Percentiles rank a stretch among this genome's conserved stretches.
Conservation (phyloP, 2,888 invertebrate species). For the Lordiphosa andalusiaca region DNA sequence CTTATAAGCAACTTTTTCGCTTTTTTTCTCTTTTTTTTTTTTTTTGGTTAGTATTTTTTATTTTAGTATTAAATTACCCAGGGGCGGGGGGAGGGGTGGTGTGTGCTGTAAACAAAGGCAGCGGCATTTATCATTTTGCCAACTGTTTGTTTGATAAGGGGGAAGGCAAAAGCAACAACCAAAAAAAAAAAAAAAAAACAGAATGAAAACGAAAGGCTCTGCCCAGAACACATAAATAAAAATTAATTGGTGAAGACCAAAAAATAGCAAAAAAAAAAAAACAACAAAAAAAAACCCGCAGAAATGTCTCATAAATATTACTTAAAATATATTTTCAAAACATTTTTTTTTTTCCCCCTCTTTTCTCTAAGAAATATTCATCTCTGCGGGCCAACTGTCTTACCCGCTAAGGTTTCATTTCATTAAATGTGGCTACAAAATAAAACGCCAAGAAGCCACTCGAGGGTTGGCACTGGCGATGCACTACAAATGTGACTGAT, state of each 20-base stretch:
- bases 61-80: slow-evolving; percentile 67
- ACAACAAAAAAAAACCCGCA: slow-evolving; percentile 19
- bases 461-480: too few species aligned
- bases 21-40: too few species aligned
- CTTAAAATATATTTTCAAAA: slow-evolving; percentile 59
- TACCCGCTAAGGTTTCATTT: slow-evolving; percentile 49
- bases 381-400: slow-evolving; percentile 5
- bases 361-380: not conserved
- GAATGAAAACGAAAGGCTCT: slow-evolving; percentile 24
- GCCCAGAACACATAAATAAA: slow-evolving; percentile 57
- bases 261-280: slow-evolving; percentile 24
- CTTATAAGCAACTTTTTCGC: slow-evolving; percentile 23
- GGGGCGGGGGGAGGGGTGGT: slow-evolving; percentile 17
- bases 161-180: slow-evolving; percentile 18
- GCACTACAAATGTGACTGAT: too few species aligned
- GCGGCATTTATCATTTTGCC: slow-evolving; percentile 76
- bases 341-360: not conserved
- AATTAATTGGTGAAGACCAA: slow-evolving; percentile 56
- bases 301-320: slow-evolving; percentile 58
- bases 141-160: slow-evolving; percentile 76
- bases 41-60: slow-evolving; percentile 20
- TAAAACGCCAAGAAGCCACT: not conserved
- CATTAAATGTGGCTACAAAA: slow-evolving; percentile 38
- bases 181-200: slow-evolving; percentile 27
- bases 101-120: slow-evolving; percentile 37